Percentiles rank a stretch among this genome's conserved stretches.
phyloP scores from a whole-genome alignment of 1,140 invertebrate species.

The Mya arenaria region DNA sequence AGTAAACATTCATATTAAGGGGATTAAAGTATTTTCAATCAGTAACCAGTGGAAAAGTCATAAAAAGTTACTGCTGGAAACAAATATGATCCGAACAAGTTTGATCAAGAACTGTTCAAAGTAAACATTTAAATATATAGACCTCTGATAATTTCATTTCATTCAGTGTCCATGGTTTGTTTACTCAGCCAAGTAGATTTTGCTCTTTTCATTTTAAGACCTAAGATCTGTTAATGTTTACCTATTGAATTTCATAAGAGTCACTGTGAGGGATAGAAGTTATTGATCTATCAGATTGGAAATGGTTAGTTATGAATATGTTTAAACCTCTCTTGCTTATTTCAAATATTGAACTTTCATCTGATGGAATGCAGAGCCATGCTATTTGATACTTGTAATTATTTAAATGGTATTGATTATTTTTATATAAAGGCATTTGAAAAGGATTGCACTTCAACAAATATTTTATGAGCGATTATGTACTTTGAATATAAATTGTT shows the following conservation, averaged over 20 bases:
- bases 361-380: no score
- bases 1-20: conserved; percentile 10
- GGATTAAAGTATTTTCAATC: conserved; percentile 23
- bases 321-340: no score
- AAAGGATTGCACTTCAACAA: no score
- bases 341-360: no score
- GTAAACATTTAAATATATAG: conserved; percentile 27
- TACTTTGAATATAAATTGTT: no score
- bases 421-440: no score
- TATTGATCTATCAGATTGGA: not conserved
- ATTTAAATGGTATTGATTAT: no score
- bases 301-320: no score
- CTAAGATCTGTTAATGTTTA: conserved; percentile 15
- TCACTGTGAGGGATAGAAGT: not conserved
- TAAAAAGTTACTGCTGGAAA: not conserved
- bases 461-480: no score
- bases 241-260: conserved; percentile 33
- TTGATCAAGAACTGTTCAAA: not conserved
- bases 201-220: conserved; percentile 9
- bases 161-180: conserved; percentile 10
- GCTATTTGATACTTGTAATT: no score
- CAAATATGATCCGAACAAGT: not conserved
- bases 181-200: conserved; percentile 19
- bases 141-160: conserved; percentile 41
- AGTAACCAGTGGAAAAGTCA: not conserved